A percentile compares a stretch with the other conserved stretches of the same genome.
Conservation (phyloP, 2,113 vertebrate species). For the Oncorhynchus masou region DNA sequence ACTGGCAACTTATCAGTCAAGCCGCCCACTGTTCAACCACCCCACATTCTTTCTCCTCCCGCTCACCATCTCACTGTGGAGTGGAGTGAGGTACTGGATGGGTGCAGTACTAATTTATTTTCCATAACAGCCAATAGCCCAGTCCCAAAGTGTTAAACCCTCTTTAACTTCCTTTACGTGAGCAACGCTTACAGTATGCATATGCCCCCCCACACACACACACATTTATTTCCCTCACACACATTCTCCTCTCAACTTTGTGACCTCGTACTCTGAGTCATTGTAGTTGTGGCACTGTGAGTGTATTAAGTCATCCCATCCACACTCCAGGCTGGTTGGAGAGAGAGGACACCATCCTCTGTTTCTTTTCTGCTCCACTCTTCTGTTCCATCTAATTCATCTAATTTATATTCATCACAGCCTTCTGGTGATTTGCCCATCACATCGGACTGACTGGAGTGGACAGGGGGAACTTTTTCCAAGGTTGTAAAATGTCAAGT, state of each 20-base stretch:
- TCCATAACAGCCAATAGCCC: background rate
- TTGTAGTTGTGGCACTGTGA: background rate
- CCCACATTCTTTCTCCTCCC: slow-evolving; percentile 28
- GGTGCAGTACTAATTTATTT: background rate
- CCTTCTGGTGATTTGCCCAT: background rate
- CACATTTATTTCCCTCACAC: too few species aligned
- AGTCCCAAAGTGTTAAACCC: too few species aligned
- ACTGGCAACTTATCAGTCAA: slow-evolving; percentile 28
- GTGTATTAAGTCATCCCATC: slow-evolving; percentile 11
- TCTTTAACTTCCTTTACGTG: slow-evolving; percentile 6
- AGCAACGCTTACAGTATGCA: background rate
- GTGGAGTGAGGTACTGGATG: background rate
- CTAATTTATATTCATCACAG: slow-evolving; percentile 18
- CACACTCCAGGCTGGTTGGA: slow-evolving; percentile 33
- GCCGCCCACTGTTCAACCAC: slow-evolving; percentile 61
- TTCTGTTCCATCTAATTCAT: background rate
- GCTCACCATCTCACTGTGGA: background rate
- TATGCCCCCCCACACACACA: background rate
- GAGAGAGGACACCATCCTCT: slow-evolving; percentile 11
- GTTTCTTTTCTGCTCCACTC: background rate
- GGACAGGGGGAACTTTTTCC: background rate
- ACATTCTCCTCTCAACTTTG: background rate
- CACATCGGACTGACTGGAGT: background rate
- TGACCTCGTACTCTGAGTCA: slow-evolving; percentile 25
- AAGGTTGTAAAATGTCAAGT: background rate